Base-by-base conservation (phyloP, 2,113 vertebrate species). In the Engraulis encrasicolus region DNA sequence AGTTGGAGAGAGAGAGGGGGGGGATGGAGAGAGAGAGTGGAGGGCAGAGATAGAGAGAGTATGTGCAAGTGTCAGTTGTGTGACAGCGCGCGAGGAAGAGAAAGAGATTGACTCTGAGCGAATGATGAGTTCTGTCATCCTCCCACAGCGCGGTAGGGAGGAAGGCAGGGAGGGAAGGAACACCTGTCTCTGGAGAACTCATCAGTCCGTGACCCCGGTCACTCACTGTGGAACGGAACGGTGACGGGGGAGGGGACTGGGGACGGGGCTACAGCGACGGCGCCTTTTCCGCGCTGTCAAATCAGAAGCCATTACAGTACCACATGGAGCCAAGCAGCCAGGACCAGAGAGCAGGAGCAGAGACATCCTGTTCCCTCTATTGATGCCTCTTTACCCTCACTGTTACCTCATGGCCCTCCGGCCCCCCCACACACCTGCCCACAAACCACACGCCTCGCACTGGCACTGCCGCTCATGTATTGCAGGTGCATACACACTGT, bases 181-280 rank as follows among this genome's bases (percentile, higher is more conserved):
- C 27, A 31, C 78, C 83, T 81, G 58, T 88, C 84, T 83, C 83
- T 27, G 58, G 50, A 71, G 58, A 71, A 77, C 20, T 82, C 77
- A 78, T 83, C 23, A 86, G 36, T 54, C 58, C 81, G 71, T 83
- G 66, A 83, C 77, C 50, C 78, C 66, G 31, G 66, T 34, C 31
- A 17, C 66, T 5, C 1, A n/a, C n/a, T n/a, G n/a, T n/a, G n/a
- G n/a, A n/a, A n/a, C n/a, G n/a, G n/a, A n/a, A n/a, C n/a, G n/a
- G n/a, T n/a, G n/a, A n/a, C n/a, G n/a, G n/a, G n/a, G n/a, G n/a
- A n/a, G n/a, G n/a, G n/a, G n/a, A n/a, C n/a, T n/a, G n/a, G n/a
- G n/a, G n/a, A n/a, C n/a, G n/a, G n/a, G n/a, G n/a, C n/a, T n/a
- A n/a, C n/a, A n/a, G n/a, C n/a, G n/a, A n/a, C n/a, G n/a, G n/a